phyloP scores from a whole-genome alignment of 2,797 vertebrate genomes.

The Gallinago nigripennis region DNA sequence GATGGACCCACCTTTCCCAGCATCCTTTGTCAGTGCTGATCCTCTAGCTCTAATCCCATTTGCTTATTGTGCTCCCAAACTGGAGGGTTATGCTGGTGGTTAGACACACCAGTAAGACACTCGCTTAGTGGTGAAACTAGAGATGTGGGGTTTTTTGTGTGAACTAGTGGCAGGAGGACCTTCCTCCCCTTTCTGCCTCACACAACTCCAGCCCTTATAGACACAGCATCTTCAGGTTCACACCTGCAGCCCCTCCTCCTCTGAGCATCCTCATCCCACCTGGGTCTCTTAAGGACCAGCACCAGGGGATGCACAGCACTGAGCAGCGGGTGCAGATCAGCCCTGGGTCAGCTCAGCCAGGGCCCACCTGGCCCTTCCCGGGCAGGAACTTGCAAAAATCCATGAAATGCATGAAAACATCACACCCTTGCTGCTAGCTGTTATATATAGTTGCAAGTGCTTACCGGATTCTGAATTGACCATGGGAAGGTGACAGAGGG shows the following conservation, averaged over 20 bases:
- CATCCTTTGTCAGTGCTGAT: neutral
- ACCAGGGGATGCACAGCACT: neutral
- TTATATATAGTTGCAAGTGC: accelerated
- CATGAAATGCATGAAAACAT: accelerated
- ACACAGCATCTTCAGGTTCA: neutral
- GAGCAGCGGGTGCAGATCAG: neutral
- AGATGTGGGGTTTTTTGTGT: neutral
- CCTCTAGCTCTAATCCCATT: neutral
- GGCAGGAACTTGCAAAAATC: neutral
- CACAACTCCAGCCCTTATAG: neutral
- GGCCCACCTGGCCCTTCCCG: neutral
- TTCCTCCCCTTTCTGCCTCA: neutral
- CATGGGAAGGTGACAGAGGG: neutral
- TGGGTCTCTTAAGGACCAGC: neutral
- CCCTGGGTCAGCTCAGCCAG: neutral
- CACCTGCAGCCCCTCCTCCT: neutral
- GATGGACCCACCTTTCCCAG: neutral
- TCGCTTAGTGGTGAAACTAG: neutral
- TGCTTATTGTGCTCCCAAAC: neutral
- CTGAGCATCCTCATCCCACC: neutral
- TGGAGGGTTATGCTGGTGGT: neutral
- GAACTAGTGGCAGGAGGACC: neutral
- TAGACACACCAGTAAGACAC: neutral
- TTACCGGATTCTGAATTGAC: accelerated
- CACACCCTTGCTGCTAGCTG: neutral